Evolutionary conservation across 2,888 invertebrate species (phyloP).

Genomic region (Saturnia japonica): DNA sequence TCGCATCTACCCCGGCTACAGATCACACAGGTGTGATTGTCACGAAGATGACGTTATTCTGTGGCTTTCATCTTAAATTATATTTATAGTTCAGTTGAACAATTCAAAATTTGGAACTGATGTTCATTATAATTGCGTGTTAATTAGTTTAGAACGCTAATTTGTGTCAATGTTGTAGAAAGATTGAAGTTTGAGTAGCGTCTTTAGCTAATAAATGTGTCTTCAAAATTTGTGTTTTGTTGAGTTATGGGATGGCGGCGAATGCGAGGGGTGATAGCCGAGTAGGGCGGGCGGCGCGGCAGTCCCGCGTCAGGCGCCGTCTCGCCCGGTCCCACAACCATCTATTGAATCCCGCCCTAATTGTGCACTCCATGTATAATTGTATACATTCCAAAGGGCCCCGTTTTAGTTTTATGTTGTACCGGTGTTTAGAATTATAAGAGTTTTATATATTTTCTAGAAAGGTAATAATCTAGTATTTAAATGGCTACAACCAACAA

Average conservation of each 20-base stretch:
- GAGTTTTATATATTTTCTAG: background rate
- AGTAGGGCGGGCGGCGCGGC: conserved; percentile 68
- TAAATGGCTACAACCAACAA: conserved; percentile 39
- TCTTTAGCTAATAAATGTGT: conserved; percentile 77
- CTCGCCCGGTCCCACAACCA: conserved; percentile 64
- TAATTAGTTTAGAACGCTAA: conserved; percentile 34
- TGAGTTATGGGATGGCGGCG: conserved; percentile 58
- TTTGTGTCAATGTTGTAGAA: conserved; percentile 52
- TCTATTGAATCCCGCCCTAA: conserved; percentile 48
- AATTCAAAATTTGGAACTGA: background rate
- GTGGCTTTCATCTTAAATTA: background rate
- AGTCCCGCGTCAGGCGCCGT: conserved; percentile 79
- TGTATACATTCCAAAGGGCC: conserved; percentile 23
- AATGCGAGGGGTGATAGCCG: conserved; percentile 49
- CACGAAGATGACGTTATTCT: conserved; percentile 20
- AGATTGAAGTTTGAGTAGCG: conserved; percentile 67
- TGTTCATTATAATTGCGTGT: background rate
- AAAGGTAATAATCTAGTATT: background rate
- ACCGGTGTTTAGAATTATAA: background rate
- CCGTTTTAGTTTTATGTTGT: background rate
- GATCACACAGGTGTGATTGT: conserved; percentile 77
- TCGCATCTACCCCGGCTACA: conserved; percentile 64
- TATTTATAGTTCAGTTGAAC: background rate
- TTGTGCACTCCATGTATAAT: conserved; percentile 34
- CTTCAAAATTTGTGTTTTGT: conserved; percentile 76